Conservation (phyloP, 2,113 vertebrate species). For the Steatornis caripensis region DNA sequence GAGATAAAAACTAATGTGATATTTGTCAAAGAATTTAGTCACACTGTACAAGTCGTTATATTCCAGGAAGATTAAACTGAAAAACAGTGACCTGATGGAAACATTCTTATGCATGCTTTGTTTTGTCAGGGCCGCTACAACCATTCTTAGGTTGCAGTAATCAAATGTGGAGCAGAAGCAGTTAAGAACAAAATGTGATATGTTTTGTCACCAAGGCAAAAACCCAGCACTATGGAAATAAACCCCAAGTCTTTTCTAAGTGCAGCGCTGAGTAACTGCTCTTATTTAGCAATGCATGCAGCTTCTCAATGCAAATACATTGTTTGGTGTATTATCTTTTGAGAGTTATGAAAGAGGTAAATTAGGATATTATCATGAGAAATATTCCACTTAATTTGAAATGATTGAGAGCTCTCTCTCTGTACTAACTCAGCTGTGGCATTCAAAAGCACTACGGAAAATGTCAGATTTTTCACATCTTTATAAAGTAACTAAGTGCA, state of each 20-base stretch:
- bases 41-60: background rate
- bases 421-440: conserved; percentile 13
- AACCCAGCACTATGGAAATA: background rate
- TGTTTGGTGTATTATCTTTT: conserved; percentile 43
- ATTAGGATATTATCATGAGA: conserved; percentile 55
- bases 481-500: conserved; percentile 26
- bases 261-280: background rate
- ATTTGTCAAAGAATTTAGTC: background rate
- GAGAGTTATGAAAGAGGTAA: conserved; percentile 26
- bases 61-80: background rate
- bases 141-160: background rate
- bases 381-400: conserved; percentile 55
- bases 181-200: background rate
- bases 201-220: background rate
- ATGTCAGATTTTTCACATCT: conserved; percentile 17
- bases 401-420: conserved; percentile 22
- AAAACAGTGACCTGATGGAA: background rate
- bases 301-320: conserved; percentile 4
- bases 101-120: background rate
- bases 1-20: background rate
- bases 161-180: background rate
- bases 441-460: conserved; percentile 18
- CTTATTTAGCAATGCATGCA: background rate
- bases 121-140: background rate
- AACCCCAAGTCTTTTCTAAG: background rate